Evolutionary conservation across 2,888 invertebrate genomes (phyloP).

Genomic region (Apomyelois bistriatella): DNA sequence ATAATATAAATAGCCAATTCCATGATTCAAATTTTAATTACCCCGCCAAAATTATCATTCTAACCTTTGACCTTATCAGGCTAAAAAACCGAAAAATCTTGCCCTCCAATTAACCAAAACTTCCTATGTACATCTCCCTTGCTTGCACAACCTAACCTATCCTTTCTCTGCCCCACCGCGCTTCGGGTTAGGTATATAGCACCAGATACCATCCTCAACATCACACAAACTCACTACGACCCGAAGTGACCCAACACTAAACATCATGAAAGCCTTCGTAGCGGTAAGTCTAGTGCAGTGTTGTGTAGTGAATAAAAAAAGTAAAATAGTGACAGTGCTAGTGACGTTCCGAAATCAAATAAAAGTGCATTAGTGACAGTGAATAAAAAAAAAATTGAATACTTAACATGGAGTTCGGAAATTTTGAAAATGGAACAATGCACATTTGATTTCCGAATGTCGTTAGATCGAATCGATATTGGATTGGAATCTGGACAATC

Average conservation of each 20-base stretch:
- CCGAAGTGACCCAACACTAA: constrained; percentile 73
- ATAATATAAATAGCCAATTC: background rate
- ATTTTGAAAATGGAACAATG: constrained; percentile 24
- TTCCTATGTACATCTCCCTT: constrained; percentile 73
- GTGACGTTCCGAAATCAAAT: constrained; percentile 69
- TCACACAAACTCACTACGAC: constrained; percentile 68
- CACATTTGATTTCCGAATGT: constrained; percentile 37
- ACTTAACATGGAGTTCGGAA: constrained; percentile 15
- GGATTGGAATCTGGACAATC: background rate
- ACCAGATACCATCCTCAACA: constrained; percentile 51
- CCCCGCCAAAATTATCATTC: background rate
- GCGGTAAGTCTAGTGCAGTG: constrained; percentile 73
- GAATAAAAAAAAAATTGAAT: constrained; percentile 19
- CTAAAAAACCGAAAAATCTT: constrained; percentile 44
- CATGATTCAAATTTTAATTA: constrained; percentile 10
- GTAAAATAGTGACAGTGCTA: constrained; percentile 54
- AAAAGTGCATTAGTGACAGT: constrained; percentile 33
- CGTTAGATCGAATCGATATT: background rate
- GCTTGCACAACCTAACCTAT: constrained; percentile 70
- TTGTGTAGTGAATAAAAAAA: constrained; percentile 41
- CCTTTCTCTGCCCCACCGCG: constrained; percentile 77
- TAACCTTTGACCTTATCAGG: constrained; percentile 40
- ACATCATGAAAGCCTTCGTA: constrained; percentile 77
- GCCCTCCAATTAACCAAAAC: constrained; percentile 68
- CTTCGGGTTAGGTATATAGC: constrained; percentile 64